Conservation (phyloP, 2,113 vertebrate genomes). For the Cephalopholis sonnerati region DNA sequence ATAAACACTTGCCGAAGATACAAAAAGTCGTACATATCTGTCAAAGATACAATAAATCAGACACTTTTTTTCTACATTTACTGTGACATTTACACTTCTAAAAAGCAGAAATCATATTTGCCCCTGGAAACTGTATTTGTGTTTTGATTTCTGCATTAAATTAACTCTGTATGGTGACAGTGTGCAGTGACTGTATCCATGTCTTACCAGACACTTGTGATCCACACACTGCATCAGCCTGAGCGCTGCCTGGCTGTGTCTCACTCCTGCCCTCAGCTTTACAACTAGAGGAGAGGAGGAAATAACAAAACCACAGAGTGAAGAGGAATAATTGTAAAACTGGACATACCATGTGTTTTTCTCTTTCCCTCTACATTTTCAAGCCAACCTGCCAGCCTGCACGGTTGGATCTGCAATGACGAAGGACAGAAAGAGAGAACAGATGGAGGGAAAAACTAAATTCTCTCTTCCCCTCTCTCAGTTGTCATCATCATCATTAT, state of each 20-base stretch:
- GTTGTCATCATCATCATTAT: constrained; percentile 16
- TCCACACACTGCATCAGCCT: constrained; percentile 79
- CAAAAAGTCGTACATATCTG: not conserved
- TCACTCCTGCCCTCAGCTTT: constrained; percentile 79
- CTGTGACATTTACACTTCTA: not conserved
- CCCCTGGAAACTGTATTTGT: not conserved
- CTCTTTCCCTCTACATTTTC: constrained; percentile 7
- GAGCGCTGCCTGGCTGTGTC: constrained; percentile 69
- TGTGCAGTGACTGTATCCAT: not conserved
- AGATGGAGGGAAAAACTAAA: constrained; percentile 33
- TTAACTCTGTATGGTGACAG: not conserved
- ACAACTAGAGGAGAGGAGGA: constrained; percentile 75
- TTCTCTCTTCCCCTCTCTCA: not conserved
- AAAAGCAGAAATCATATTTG: not conserved
- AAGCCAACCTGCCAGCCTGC: not conserved
- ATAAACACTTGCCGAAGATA: not conserved
- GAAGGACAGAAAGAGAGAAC: constrained; percentile 5
- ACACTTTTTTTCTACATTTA: not conserved
- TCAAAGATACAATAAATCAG: not conserved
- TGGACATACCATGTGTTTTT: too few species aligned
- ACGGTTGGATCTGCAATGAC: not conserved
- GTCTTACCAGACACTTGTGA: constrained; percentile 68
- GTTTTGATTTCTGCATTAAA: not conserved
- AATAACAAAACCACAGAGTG: constrained; percentile 26
- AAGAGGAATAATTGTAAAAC: not conserved